These are phyloP conservation scores for Epirrhoe alternata DNA, from an alignment of 2,888 invertebrate genomes.

Conservation along the genomic window DNA sequence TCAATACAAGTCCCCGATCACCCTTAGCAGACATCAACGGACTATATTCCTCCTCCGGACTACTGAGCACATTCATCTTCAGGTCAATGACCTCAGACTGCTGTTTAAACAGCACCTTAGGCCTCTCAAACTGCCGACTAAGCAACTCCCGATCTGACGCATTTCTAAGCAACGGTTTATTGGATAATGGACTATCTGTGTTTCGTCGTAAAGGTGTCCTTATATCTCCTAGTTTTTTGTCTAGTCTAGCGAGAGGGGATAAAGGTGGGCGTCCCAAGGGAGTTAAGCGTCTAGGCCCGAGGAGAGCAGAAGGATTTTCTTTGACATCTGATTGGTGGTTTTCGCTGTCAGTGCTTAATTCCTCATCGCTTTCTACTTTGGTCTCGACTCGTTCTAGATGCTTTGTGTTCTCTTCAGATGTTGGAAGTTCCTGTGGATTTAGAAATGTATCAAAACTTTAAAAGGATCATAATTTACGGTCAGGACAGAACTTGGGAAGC, in stretches of 20 bases:
- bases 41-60: conserved; percentile 71
- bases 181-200: conserved; percentile 62
- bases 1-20: conserved; percentile 79
- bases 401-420: conserved; percentile 81
- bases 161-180: conserved; percentile 67
- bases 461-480: too few species aligned
- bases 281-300: conserved; percentile 60
- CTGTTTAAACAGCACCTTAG: conserved; percentile 75
- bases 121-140: conserved; percentile 67
- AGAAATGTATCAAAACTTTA: not conserved
- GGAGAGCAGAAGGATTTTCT: conserved; percentile 54
- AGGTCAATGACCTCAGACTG: conserved; percentile 80
- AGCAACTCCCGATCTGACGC: conserved; percentile 67
- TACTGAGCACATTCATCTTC: conserved; percentile 74
- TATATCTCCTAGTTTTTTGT: conserved; percentile 71
- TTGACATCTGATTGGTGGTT: conserved; percentile 70
- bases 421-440: conserved; percentile 73
- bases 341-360: conserved; percentile 77
- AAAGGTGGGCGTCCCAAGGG: conserved; percentile 74
- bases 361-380: conserved; percentile 83
- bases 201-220: conserved; percentile 73
- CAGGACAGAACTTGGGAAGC: too few species aligned
- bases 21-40: conserved; percentile 64
- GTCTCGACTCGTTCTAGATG: conserved; percentile 78
- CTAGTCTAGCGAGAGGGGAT: conserved; percentile 67